Evolutionary conservation across 2,797 vertebrate species (phyloP).

Genomic region (Microchirus variegatus): DNA sequence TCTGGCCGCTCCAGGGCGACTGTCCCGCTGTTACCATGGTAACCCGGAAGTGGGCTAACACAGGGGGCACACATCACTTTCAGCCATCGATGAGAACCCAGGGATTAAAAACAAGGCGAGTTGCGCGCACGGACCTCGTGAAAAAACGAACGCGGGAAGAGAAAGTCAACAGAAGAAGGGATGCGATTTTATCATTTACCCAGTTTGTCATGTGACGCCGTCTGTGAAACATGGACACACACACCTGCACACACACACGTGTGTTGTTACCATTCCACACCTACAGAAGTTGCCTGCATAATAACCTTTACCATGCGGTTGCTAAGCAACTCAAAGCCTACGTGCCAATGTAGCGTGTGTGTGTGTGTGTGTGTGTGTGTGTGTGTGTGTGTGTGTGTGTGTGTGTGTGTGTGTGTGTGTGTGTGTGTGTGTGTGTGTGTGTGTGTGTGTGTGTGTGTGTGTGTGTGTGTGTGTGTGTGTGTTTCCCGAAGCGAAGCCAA

Average conservation of each 20-base stretch:
- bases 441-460: conserved; percentile 24
- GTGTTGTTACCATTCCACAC: conserved; percentile 40
- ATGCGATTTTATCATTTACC: conserved; percentile 5
- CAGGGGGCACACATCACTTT: conserved; percentile 56
- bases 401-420: conserved; percentile 20
- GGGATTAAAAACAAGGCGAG: conserved; percentile 42
- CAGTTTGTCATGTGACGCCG: conserved; percentile 17
- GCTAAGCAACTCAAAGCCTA: conserved; percentile 73
- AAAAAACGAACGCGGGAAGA: conserved; percentile 8
- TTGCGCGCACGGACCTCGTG: conserved; percentile 11
- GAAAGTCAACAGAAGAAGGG: conserved; percentile 30
- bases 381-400: conserved; percentile 20
- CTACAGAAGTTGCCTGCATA: conserved; percentile 62
- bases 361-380: conserved; percentile 20
- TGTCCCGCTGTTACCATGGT: conserved; percentile 73
- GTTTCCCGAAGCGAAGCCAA: conserved; percentile 42
- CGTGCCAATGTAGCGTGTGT: conserved; percentile 41
- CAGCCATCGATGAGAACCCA: conserved; percentile 54
- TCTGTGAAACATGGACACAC: conserved; percentile 17
- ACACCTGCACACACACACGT: conserved; percentile 31
- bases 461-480: conserved; percentile 23
- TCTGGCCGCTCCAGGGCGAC: conserved; percentile 56
- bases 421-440: conserved; percentile 27
- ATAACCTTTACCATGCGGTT: conserved; percentile 66
- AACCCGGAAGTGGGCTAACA: conserved; percentile 75